These are phyloP conservation scores for Mythimna pallens DNA, from an alignment of 2,888 invertebrate species.

Conservation along the genomic window DNA sequence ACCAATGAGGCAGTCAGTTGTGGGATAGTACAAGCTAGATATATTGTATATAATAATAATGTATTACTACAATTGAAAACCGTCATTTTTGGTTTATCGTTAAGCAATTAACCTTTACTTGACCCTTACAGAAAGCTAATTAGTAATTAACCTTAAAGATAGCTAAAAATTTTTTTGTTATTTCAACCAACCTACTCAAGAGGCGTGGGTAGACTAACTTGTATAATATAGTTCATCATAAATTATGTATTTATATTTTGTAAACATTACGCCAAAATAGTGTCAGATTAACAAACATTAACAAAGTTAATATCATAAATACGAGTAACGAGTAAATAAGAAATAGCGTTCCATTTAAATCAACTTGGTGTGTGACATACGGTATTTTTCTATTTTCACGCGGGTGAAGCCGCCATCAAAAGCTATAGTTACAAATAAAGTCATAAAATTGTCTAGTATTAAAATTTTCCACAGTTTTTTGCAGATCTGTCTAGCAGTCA, in stretches of 20 bases:
- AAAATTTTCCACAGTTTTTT: background rate
- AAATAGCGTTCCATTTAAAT: too few relatives aligned
- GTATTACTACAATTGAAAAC: background rate
- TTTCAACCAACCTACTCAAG: background rate
- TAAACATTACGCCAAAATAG: conserved; percentile 11
- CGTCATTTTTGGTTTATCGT: background rate
- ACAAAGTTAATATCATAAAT: conserved; percentile 24
- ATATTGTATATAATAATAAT: too few relatives aligned
- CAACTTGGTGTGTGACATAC: too few relatives aligned
- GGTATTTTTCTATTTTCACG: too few relatives aligned
- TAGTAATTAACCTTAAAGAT: background rate
- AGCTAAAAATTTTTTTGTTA: background rate
- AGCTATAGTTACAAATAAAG: too few relatives aligned
- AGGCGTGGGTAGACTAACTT: conserved; percentile 1
- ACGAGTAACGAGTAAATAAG: too few relatives aligned
- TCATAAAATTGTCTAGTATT: too few relatives aligned
- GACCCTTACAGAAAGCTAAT: background rate
- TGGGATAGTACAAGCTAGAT: too few relatives aligned
- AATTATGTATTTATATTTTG: conserved; percentile 6
- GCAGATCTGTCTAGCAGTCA: background rate
- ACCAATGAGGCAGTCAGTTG: too few relatives aligned
- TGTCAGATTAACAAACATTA: conserved; percentile 7
- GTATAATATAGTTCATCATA: conserved; percentile 20
- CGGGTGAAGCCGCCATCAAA: too few relatives aligned
- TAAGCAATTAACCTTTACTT: background rate